Base-by-base conservation (phyloP, 2,113 vertebrate species). In the Maylandia zebra region DNA sequence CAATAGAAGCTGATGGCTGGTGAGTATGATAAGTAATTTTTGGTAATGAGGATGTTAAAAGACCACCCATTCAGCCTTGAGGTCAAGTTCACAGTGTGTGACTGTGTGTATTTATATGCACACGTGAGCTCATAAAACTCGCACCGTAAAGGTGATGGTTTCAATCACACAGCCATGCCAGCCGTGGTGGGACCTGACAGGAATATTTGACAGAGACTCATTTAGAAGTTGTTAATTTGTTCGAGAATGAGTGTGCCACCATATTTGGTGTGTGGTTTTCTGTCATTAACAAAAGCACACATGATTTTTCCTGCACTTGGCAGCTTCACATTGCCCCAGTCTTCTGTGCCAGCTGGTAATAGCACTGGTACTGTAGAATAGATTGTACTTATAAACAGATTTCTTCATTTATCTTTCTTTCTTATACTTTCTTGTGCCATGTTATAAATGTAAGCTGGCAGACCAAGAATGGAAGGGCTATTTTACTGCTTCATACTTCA, bases 61-160 rank as follows among this genome's bases (percentile, higher is more conserved):
- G 89, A 91, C 90, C 87, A 93, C 92, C 91, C 94, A 90, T 88
- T 87, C 88, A 89, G 83, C 80, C 85, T 24, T 56, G 41, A 69
- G 83, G 34, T 69, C n/a, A 84, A 82, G 57, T 69, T 45, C 56
- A 41, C 10, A 52, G 1, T 43, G 27, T 48, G 34, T 88, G 81
- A 83, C 80, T 89, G 82, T 90, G 78, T 83, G 57, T 64, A 36
- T n/a, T 57, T 86, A 81, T 57, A 17, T 6, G 2, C 34, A 64
- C 76, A 66, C 24, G 14, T 19, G 45, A 17, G 24, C 52, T 41
- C 83, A 90, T 91, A 71, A 90, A 86, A 64, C 83, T 36, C 32
- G 1, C 17, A 66, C 10, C 32, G 2, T 66, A 66, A 66, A 66
- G 4, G 17, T 91, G 86, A 92, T 89, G 90, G 86, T 91, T 90